Base-by-base conservation (phyloP, 2,797 vertebrate species). In the Champsocephalus gunnari region DNA sequence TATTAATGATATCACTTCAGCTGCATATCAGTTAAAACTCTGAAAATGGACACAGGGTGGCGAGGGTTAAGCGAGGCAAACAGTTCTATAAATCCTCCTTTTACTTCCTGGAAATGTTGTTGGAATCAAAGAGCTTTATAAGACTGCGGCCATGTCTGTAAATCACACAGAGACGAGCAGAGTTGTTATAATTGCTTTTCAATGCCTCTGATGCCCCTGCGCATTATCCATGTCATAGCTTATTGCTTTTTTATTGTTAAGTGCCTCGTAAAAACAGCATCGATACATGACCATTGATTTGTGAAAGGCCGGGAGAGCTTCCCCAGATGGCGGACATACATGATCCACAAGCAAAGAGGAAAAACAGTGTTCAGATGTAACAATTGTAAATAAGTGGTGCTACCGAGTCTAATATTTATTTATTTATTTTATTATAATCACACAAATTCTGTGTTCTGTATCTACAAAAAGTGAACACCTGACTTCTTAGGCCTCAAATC, bases 171-270 rank as follows among this genome's bases (percentile, higher is more conserved):
- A 73, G 77, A 85, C 79, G 71, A 90, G 87, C 73, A 73, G 77
- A 79, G 86, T 71, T 86, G 88, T 89, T 93, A 85, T 93, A 93
- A 93, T 92, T 93, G 93, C 88, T 89, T 82, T 76, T 86, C 85
- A 86, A 85, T 85, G 79, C 84, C 84, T 81, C 83, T 80, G 92
- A 88, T 90, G 88, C 81, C 88, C 88, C 82, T 79, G 44, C 80
- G 66, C 83, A 93, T 95, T 93, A 93, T 92, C 89, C 80, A 75
- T 89, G 93, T 91, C 93, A 90, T 83, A 92, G 87, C 84, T 93
- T 91, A 94, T 92, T 91, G 92, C 87, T 89, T 92, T 92, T 93
- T 92, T 86, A 92, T 92, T 94, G 91, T 94, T 92, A 93, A 93
- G 88, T 90, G 89, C 81, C 89, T 90, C 89, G 75, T 93, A 92